Evolutionary conservation across 2,113 vertebrate species (phyloP).

Genomic region (Gymnogyps californianus): DNA sequence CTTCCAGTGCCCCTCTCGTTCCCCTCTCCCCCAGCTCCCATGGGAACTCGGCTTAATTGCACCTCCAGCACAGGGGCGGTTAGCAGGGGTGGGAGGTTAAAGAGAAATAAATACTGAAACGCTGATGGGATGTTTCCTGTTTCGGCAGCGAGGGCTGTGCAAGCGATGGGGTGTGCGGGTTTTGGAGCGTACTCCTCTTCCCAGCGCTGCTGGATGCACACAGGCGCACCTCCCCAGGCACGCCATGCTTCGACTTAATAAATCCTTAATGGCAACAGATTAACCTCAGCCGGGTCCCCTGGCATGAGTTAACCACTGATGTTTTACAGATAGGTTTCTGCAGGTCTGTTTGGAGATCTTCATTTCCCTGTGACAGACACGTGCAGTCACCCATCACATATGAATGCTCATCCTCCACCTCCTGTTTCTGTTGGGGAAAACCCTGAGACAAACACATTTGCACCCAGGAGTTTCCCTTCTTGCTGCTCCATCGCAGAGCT

Average conservation of each 20-base stretch:
- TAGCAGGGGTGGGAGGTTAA: slow-evolving; percentile 48
- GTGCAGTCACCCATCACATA: not conserved
- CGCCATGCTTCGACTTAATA: not conserved
- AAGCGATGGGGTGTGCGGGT: not conserved
- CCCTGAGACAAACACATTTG: rapidly evolving
- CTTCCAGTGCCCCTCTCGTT: not conserved
- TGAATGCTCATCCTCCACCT: not conserved
- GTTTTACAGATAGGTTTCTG: not conserved
- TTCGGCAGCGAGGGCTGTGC: not conserved
- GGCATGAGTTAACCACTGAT: not conserved
- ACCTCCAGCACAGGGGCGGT: not conserved
- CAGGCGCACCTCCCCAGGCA: not conserved
- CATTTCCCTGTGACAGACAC: not conserved
- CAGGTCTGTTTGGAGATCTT: not conserved
- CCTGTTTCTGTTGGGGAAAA: not conserved
- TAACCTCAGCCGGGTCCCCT: not conserved
- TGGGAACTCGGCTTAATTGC: not conserved
- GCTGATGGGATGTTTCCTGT: slow-evolving; percentile 45
- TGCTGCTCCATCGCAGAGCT: not conserved
- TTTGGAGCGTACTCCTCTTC: not conserved
- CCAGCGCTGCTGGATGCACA: not conserved
- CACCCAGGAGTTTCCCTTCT: not conserved
- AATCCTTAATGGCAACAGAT: slow-evolving; percentile 3
- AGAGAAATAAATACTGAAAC: slow-evolving; percentile 20
- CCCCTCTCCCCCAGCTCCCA: not conserved